These are phyloP conservation scores for Loriculus beryllinus DNA, from an alignment of 2,797 vertebrate genomes.

Conservation along the genomic window DNA sequence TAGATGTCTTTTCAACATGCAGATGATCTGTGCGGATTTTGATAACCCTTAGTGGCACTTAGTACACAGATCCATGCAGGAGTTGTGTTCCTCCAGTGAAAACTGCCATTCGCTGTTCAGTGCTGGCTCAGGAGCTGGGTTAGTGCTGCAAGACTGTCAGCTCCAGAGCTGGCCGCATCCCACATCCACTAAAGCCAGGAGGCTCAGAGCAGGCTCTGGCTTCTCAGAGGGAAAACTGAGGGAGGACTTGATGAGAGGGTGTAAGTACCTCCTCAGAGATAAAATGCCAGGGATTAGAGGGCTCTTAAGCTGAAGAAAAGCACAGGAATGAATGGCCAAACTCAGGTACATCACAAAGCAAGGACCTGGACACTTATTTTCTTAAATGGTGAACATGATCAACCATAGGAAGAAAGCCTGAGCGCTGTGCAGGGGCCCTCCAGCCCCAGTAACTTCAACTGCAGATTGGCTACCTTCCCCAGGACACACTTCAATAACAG, in stretches of 20 bases:
- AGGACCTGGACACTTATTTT: not conserved
- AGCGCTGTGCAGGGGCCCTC: not conserved
- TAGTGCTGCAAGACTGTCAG: not conserved
- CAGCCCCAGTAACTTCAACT: not conserved
- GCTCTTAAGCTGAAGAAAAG: not conserved
- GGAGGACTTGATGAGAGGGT: not conserved
- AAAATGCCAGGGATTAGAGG: not conserved
- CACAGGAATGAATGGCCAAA: not conserved
- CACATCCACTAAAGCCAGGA: not conserved
- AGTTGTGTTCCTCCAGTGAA: not conserved
- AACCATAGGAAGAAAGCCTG: not conserved
- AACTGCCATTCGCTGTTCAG: not conserved
- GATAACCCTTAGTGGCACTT: not conserved
- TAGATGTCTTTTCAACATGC: not conserved
- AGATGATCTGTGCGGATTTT: not conserved
- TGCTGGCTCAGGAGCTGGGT: not conserved
- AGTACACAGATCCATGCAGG: not conserved
- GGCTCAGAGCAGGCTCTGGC: not conserved
- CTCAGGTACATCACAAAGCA: not conserved
- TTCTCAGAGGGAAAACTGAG: fast-evolving
- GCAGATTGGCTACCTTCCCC: not conserved
- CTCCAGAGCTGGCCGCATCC: not conserved
- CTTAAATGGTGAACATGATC: not conserved
- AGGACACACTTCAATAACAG: not conserved
- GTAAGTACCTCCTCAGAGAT: not conserved